Conservation (phyloP, 1,140 invertebrate species). For the Melitaea cinxia region DNA sequence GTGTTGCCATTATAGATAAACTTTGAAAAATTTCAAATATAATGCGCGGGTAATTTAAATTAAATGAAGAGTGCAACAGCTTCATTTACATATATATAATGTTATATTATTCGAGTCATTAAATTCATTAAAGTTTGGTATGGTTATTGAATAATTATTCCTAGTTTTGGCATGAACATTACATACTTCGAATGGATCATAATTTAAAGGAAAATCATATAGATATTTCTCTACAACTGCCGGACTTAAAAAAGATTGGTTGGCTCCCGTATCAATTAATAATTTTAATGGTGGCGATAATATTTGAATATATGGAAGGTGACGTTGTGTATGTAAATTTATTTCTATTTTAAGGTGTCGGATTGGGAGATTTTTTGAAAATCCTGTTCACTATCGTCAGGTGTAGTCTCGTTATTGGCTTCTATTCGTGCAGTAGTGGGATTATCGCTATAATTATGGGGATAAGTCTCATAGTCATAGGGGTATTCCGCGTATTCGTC, state of each 20-base stretch:
- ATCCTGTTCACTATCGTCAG: not conserved
- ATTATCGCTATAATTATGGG: too few relatives aligned
- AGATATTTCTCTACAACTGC: constrained; percentile 35
- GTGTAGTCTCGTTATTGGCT: too few relatives aligned
- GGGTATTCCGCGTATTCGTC: too few relatives aligned
- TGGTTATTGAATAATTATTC: constrained; percentile 38
- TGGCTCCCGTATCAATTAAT: constrained; percentile 31
- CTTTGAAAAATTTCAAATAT: too few relatives aligned
- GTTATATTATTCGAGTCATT: constrained; percentile 31
- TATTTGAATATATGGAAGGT: constrained; percentile 35
- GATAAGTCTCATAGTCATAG: too few relatives aligned
- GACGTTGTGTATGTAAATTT: constrained; percentile 38
- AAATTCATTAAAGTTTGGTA: constrained; percentile 40
- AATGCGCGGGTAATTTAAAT: too few relatives aligned
- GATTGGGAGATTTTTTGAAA: constrained; percentile 10
- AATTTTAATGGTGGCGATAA: constrained; percentile 26
- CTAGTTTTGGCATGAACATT: constrained; percentile 41
- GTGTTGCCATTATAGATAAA: too few relatives aligned
- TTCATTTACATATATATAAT: constrained; percentile 43
- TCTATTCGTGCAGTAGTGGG: too few relatives aligned
- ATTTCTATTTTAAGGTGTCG: constrained; percentile 43
- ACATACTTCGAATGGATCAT: constrained; percentile 42
- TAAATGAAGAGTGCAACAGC: too few relatives aligned
- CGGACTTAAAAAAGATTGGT: constrained; percentile 41
- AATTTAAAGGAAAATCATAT: constrained; percentile 25